Base-by-base conservation (phyloP, 2,797 vertebrate species). In the Toxotes lorentzi region DNA sequence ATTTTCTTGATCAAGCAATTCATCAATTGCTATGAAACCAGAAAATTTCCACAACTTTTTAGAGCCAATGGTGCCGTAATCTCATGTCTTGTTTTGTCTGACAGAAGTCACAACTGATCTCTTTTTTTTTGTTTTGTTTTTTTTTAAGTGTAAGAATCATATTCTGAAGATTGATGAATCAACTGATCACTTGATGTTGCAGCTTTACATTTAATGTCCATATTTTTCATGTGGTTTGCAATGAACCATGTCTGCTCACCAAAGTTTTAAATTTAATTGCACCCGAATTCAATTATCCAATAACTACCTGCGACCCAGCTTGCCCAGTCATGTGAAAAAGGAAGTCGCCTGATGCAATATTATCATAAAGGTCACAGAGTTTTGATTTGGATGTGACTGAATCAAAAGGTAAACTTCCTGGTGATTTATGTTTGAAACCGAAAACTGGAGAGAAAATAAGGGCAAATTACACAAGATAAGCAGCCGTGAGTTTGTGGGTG, bases 351-450 rank as follows among this genome's bases (percentile, higher is more conserved):
- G 10, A 57, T 47, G 35, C n/a, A 59, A 57, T 66, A 21, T 54
- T 78, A 65, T 69, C 45, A 3, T 58, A 60, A 82, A 62, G 56
- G 54, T 71, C 62, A 53, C 27, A 78, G 47, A 66, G 16, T 45
- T 76, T 75, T 78, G 27, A 73, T 81, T 53, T 59, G 54, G 51
- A 75, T 65, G 57, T 81, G 27, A 90, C 40, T 78, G 30, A 79
- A 79, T 76, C 60, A 80, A 43, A 43, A 51, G 0, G n/a, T 38
- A 11, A 7, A 67, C 70, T 67, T 76, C 59, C 48, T 53, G 21
- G 12, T 4, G 23, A 81, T 59, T 70, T 48, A n/a, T 51, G 32
- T 66, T 58, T 61, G n/a, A 45, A 78, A 47, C 1, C 17, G 53
- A 61, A 77, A 66, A 72, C 5, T 24, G 41, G 23, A 54, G 17